Conservation (phyloP, 2,888 invertebrate genomes). For the Hypselothyrea guttata region DNA sequence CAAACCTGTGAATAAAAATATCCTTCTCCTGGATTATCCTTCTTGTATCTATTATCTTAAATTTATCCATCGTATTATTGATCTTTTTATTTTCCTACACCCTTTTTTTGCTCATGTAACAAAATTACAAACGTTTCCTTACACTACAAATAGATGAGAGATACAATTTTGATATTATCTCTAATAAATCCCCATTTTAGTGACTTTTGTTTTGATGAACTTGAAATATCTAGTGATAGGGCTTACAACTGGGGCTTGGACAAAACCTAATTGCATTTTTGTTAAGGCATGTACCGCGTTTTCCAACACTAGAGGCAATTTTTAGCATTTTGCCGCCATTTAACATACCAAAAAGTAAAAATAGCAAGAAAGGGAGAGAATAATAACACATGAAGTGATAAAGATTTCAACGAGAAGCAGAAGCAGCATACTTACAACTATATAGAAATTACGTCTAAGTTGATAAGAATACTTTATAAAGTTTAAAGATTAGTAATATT, state of each 20-base stretch:
- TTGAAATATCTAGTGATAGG: constrained; percentile 33
- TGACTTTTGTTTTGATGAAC: constrained; percentile 61
- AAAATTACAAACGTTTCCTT: no score
- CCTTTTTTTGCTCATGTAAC: no score
- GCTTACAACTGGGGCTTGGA: constrained; percentile 12
- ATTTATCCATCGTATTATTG: no score
- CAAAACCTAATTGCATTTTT: constrained; percentile 26
- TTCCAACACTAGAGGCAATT: constrained; percentile 38
- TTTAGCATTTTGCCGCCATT: constrained; percentile 66
- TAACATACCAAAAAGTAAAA: constrained; percentile 65
- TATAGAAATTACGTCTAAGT: constrained; percentile 60
- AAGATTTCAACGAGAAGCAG: constrained; percentile 47
- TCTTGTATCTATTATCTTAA: no score
- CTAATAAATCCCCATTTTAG: constrained; percentile 38
- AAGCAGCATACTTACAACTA: constrained; percentile 48
- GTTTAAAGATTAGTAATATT: background rate
- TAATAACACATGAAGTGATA: constrained; percentile 56
- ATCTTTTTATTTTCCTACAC: no score
- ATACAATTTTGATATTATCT: constrained; percentile 29
- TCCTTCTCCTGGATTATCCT: background rate
- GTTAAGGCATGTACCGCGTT: constrained; percentile 54
- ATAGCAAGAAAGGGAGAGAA: constrained; percentile 25
- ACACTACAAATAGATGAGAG: no score
- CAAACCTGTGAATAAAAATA: constrained; percentile 48
- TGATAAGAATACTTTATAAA: constrained; percentile 20